Evolutionary conservation across 2,113 vertebrate genomes (phyloP).

Genomic region (Hypanus sabinus): DNA sequence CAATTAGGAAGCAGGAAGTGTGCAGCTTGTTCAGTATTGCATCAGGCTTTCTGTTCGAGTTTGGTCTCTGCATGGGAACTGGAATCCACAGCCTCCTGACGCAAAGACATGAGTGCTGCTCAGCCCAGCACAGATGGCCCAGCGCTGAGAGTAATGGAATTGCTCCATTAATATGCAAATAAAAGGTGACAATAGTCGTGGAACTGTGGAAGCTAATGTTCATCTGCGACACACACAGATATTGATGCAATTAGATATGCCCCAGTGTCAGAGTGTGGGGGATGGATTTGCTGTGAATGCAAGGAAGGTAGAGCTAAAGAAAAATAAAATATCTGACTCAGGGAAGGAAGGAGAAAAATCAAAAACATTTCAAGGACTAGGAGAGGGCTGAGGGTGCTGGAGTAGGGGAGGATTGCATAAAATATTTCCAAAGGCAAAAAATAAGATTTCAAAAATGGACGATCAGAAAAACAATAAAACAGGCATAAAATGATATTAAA

Average conservation of each 20-base stretch:
- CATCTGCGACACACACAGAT: not conserved
- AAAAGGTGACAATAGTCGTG: not conserved
- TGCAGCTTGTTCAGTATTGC: too few species aligned
- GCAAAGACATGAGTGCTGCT: too few species aligned
- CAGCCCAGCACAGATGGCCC: too few species aligned
- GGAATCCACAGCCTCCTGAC: too few species aligned
- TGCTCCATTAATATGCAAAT: not conserved
- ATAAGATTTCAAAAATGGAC: not conserved
- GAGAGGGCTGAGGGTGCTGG: not conserved
- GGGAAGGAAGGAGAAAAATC: not conserved
- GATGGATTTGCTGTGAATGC: not conserved
- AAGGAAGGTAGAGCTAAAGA: not conserved
- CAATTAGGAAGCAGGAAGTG: too few species aligned
- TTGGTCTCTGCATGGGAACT: too few species aligned
- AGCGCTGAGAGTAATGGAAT: not conserved
- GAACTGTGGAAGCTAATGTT: not conserved
- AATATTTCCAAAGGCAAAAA: not conserved
- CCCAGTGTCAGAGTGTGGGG: not conserved
- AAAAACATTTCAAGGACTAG: not conserved
- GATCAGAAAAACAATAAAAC: not conserved
- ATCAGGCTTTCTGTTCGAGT: too few species aligned
- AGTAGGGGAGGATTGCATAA: not conserved
- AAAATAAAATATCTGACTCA: not conserved
- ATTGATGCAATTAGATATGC: not conserved
- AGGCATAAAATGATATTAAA: not conserved